Evolutionary conservation across 2,797 vertebrate genomes (phyloP), one percentile per base, ranked within the genome.

Genomic region (Setipinna tenuifilis): DNA sequence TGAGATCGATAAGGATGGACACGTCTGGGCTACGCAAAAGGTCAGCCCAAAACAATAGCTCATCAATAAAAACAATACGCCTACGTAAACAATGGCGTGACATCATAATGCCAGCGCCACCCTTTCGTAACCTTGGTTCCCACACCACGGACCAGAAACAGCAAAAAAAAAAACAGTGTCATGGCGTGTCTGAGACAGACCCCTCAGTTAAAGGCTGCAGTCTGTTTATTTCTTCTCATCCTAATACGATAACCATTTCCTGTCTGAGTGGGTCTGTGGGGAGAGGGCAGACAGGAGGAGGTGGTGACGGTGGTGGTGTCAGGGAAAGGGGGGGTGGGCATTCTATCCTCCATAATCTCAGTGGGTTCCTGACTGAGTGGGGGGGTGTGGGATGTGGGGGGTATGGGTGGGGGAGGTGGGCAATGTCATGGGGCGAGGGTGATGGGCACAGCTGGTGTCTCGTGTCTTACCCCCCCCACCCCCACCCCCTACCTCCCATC

Each of bases 1-100:
- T 54, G 85, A 84, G 85, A 87, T 92, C 90, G 86, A 81, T 85
- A 83, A 88, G 83, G 71, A 78, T 78, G 71, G 82, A 65, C 46
- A 46, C 81, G 65, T 62, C 82, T 31, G 82, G 62, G 59, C 86
- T 86, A 87, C 83, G 83, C 82, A 86, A 71, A 85, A 86, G 90
- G 91, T 92, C 91, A 90, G 84, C 86, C 58, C 87, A 62, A 61
- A 86, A 88, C 88, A 91, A 91, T 90, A 54, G 80, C 71, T 86
- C 85, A 85, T 89, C 92, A 92, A 91, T 90, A 31, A 82, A 41
- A 83, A 87, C 87, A 90, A 93, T 94, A 91, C 91, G 88, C 88
- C 93, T 92, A 88, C 68, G 86, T 89, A 92, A 95, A 95, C 95
- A 96, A 95, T 95, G 90, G 93, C 83, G 91, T 89, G 93, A 95